A percentile compares a stretch with the other conserved stretches of the same genome.
These are phyloP conservation scores for Lordiphosa stackelbergi DNA, from an alignment of 1,140 invertebrate species.

Conservation along the genomic window DNA sequence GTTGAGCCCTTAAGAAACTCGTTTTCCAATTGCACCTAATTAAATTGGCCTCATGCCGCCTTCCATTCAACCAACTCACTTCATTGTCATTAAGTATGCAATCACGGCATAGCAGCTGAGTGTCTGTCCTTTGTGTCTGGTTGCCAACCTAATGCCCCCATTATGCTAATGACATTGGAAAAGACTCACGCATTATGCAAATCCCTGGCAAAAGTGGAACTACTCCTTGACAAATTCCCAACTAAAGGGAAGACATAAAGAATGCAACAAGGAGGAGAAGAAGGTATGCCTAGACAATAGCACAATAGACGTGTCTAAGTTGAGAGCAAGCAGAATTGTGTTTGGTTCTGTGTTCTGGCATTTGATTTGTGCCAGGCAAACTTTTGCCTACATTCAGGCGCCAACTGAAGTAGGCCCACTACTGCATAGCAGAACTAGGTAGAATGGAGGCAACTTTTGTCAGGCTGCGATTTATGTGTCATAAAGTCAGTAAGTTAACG, in stretches of 20 bases:
- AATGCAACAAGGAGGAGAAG: slow-evolving; percentile 28
- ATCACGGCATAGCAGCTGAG: slow-evolving; percentile 37
- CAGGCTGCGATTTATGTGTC: slow-evolving; percentile 68
- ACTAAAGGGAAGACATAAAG: slow-evolving; percentile 38
- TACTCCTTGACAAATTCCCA: slow-evolving; percentile 42
- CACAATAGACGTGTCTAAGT: slow-evolving; percentile 67
- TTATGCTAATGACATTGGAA: slow-evolving; percentile 71
- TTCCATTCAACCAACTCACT: slow-evolving; percentile 10
- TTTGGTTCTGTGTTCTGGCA: slow-evolving; percentile 29
- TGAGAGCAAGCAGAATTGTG: slow-evolving; percentile 31
- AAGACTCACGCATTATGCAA: slow-evolving; percentile 29
- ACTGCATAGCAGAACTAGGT: no score
- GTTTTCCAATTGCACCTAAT: slow-evolving; percentile 60
- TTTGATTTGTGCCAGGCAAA: slow-evolving; percentile 57
- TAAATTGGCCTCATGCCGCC: slow-evolving; percentile 50
- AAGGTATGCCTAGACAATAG: slow-evolving; percentile 47
- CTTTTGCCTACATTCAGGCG: slow-evolving; percentile 55
- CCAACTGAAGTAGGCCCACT: slow-evolving; percentile 25
- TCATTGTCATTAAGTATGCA: slow-evolving; percentile 59
- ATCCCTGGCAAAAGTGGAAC: slow-evolving; percentile 35
- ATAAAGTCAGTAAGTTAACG: slow-evolving; percentile 75
- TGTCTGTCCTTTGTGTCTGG: no score
- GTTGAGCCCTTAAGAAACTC: background rate
- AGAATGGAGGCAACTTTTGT: slow-evolving; percentile 4
- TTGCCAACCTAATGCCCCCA: slow-evolving; percentile 65